Conservation (phyloP, 1,140 invertebrate genomes). For the Caenorhabditis briggsae region DNA sequence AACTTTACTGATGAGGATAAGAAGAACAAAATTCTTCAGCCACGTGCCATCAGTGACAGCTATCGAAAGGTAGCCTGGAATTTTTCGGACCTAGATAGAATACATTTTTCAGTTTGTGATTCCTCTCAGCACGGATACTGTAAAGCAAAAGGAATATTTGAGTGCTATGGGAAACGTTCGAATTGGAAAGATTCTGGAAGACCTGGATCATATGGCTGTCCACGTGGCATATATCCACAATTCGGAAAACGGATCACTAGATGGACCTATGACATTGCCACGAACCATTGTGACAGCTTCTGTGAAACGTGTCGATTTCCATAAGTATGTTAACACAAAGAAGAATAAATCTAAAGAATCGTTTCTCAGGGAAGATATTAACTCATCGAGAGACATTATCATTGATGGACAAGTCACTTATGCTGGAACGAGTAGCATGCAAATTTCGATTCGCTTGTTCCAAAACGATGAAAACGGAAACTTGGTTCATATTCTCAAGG, state of each 20-base stretch:
- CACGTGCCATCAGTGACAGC: slow-evolving; percentile 80
- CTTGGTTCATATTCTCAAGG: slow-evolving; percentile 82
- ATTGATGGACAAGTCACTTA: slow-evolving; percentile 85
- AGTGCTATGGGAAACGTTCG: slow-evolving; percentile 83
- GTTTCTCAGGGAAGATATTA: slow-evolving; percentile 16
- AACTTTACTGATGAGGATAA: slow-evolving; percentile 24
- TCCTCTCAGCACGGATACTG: slow-evolving; percentile 82
- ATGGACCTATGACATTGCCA: slow-evolving; percentile 32
- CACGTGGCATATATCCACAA: slow-evolving; percentile 84
- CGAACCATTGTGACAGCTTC: slow-evolving; percentile 84
- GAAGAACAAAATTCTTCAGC: slow-evolving; percentile 42
- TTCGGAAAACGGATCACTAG: slow-evolving; percentile 78
- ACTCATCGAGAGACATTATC: slow-evolving; percentile 82
- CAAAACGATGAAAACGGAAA: slow-evolving; percentile 80
- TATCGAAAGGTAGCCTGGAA: slow-evolving; percentile 78
- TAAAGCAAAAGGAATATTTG: slow-evolving; percentile 83
- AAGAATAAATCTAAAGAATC: neutral
- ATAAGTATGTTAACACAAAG: neutral
- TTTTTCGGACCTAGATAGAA: neutral
- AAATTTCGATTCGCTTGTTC: slow-evolving; percentile 84
- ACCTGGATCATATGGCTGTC: slow-evolving; percentile 86
- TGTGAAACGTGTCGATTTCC: slow-evolving; percentile 82
- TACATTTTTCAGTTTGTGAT: slow-evolving; percentile 81
- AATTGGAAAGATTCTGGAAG: slow-evolving; percentile 84
- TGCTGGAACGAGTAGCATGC: slow-evolving; percentile 85